Percentiles rank a stretch among this genome's conserved stretches.
These are phyloP conservation scores for Amazona finschi DNA, from an alignment of 2,797 vertebrate genomes.

Conservation along the genomic window DNA sequence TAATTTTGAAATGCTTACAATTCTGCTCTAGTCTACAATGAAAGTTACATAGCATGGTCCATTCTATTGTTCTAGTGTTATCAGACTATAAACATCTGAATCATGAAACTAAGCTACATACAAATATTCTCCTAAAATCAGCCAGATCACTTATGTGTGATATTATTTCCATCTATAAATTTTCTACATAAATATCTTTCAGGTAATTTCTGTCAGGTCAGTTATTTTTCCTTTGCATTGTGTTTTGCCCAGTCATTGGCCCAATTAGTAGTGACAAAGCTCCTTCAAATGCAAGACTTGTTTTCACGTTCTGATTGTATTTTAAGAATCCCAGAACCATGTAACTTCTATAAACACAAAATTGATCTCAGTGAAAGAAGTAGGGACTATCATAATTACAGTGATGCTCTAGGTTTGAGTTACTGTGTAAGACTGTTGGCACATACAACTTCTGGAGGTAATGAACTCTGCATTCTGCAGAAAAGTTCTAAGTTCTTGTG, in stretches of 20 bases:
- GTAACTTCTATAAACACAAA: conserved; percentile 11
- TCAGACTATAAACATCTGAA: background rate
- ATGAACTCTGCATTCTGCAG: background rate
- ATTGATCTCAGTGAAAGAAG: background rate
- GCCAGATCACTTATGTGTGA: background rate
- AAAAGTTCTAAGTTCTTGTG: background rate
- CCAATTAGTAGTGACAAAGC: background rate
- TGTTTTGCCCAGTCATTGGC: background rate
- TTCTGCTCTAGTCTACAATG: background rate
- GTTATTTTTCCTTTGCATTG: background rate
- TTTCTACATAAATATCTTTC: background rate
- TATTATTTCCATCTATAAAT: background rate
- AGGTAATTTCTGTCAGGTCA: background rate
- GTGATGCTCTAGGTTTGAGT: background rate
- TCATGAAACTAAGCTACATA: background rate
- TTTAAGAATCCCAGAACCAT: background rate
- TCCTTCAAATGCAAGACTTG: background rate
- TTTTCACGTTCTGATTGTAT: background rate
- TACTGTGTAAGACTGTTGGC: background rate
- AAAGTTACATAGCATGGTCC: background rate
- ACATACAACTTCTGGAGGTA: background rate
- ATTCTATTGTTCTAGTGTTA: background rate
- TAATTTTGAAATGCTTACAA: background rate
- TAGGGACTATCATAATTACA: background rate
- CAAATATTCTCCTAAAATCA: background rate